A percentile compares a stretch with the other conserved stretches of the same genome.
Conservation (phyloP, 2,888 invertebrate species). For the Melikaiella ostensackeni region DNA sequence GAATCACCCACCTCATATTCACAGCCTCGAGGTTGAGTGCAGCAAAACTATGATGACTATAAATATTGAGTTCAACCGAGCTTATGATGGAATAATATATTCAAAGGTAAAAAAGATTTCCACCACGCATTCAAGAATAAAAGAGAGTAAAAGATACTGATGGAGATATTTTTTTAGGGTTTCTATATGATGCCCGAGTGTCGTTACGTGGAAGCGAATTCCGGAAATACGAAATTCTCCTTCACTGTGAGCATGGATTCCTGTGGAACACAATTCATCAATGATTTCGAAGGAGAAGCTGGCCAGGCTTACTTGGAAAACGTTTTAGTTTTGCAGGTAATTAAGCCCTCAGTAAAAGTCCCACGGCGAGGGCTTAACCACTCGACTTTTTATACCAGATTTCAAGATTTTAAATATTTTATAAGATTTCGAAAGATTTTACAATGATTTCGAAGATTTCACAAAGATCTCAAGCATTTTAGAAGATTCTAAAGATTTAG, state of each 20-base stretch:
- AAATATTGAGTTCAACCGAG: constrained; percentile 86
- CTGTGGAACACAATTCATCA: constrained; percentile 89
- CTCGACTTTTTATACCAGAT: too few species aligned
- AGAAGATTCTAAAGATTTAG: too few species aligned
- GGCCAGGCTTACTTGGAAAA: constrained; percentile 90
- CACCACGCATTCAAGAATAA: not conserved
- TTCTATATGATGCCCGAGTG: constrained; percentile 84
- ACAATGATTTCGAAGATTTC: too few species aligned
- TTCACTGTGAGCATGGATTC: constrained; percentile 87
- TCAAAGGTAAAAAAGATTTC: constrained; percentile 80
- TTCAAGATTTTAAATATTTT: too few species aligned
- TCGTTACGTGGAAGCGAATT: constrained; percentile 85
- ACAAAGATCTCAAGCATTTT: too few species aligned
- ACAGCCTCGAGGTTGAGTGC: constrained; percentile 86
- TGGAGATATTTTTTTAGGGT: constrained; percentile 77
- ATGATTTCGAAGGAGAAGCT: constrained; percentile 85
- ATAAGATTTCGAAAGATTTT: too few species aligned
- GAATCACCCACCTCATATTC: constrained; percentile 87
- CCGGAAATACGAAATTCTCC: constrained; percentile 83
- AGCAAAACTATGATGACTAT: constrained; percentile 91
- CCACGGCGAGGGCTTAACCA: too few species aligned
- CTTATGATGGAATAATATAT: constrained; percentile 88
- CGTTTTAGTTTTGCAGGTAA: constrained; percentile 82
- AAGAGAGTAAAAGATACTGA: constrained; percentile 7
- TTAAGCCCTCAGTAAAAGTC: too few species aligned